Evolutionary conservation across 2,888 invertebrate species (phyloP).

Genomic region (Drosophila anceps): DNA sequence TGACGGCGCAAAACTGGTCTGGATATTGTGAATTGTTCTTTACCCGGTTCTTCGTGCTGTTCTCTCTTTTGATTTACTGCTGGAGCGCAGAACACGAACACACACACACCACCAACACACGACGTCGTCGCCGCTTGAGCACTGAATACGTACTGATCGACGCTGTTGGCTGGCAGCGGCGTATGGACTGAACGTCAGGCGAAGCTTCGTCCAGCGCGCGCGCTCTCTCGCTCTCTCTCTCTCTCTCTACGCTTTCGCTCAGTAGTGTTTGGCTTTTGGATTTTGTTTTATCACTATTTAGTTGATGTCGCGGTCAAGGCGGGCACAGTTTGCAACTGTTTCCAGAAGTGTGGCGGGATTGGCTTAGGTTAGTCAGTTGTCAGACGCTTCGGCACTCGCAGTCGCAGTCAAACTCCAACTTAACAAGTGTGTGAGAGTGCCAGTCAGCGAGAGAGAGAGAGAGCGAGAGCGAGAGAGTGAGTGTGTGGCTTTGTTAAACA

Average conservation of each 20-base stretch:
- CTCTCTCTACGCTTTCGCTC: background rate
- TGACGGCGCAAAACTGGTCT: slow-evolving; percentile 68
- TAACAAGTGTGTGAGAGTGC: slow-evolving; percentile 16
- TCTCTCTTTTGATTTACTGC: slow-evolving; percentile 34
- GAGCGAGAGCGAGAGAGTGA: background rate
- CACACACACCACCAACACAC: slow-evolving; percentile 32
- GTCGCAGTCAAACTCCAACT: slow-evolving; percentile 19
- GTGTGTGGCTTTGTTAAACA: slow-evolving; percentile 29
- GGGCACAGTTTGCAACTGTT: slow-evolving; percentile 49
- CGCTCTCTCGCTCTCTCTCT: background rate
- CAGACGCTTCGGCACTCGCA: slow-evolving; percentile 45
- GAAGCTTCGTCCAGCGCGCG: slow-evolving; percentile 45
- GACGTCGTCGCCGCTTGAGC: slow-evolving; percentile 61
- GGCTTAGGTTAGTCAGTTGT: slow-evolving; percentile 61
- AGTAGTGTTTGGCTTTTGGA: slow-evolving; percentile 39
- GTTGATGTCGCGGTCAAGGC: slow-evolving; percentile 56
- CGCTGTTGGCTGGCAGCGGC: slow-evolving; percentile 26
- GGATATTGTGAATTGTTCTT: slow-evolving; percentile 29
- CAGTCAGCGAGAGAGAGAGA: slow-evolving; percentile 18
- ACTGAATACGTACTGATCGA: slow-evolving; percentile 73
- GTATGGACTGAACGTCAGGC: slow-evolving; percentile 15
- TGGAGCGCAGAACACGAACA: slow-evolving; percentile 57
- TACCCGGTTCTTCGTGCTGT: slow-evolving; percentile 27
- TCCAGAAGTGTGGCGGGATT: slow-evolving; percentile 52
- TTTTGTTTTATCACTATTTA: slow-evolving; percentile 55